These are phyloP conservation scores for Calliphora vomitoria DNA, from an alignment of 2,888 invertebrate species.

Conservation along the genomic window DNA sequence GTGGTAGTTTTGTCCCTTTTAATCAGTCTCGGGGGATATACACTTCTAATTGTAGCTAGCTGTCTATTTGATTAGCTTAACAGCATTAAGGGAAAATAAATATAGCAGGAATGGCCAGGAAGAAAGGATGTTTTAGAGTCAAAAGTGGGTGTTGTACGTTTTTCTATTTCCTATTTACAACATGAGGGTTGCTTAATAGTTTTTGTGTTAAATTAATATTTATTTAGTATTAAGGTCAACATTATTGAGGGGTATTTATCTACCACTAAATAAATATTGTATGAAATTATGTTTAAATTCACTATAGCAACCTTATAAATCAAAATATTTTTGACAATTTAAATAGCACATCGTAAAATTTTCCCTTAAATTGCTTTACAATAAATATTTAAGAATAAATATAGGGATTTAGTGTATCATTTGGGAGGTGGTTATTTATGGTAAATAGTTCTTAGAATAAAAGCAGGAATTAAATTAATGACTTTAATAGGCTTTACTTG, in stretches of 20 bases:
- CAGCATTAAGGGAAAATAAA: constrained; percentile 3
- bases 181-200: not conserved
- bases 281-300: not conserved
- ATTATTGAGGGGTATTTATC: constrained; percentile 23
- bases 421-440: not conserved
- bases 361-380: not conserved
- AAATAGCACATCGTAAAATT: not conserved
- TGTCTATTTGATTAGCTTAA: constrained; percentile 17
- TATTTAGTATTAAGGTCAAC: constrained; percentile 57
- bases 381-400: not conserved
- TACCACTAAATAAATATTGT: not conserved
- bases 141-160: not conserved
- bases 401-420: not conserved
- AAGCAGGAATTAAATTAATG: not conserved
- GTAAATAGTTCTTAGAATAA: not conserved
- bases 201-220: constrained; percentile 44
- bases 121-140: not conserved
- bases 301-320: not conserved
- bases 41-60: constrained; percentile 20
- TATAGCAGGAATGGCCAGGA: not conserved
- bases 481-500: not conserved
- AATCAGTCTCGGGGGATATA: not conserved
- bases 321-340: constrained; percentile 3
- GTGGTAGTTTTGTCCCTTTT: constrained; percentile 10
- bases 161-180: not conserved